Evolutionary conservation across 1,140 invertebrate genomes (phyloP), one percentile per base, ranked within the genome.

Genomic region (Aphaenogaster rudis): DNA sequence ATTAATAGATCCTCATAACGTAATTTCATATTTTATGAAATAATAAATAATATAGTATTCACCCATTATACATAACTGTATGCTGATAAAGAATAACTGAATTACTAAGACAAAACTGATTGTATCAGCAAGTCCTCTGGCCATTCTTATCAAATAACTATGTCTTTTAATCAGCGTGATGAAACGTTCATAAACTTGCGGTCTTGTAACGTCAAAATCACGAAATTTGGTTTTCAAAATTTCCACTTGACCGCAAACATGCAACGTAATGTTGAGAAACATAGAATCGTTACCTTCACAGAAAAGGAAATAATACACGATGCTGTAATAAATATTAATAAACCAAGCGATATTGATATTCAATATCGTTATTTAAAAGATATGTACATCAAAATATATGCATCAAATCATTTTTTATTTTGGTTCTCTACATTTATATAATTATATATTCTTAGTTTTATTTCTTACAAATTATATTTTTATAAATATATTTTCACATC

Each of bases 221-320:
- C 0, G 36, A 11, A 88, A 90, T 0, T 88, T 54, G 0, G 15
- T 0, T 42, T 59, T 90, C 52, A 90, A 3, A 61, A 90, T 4
- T 50, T 87, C 74, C 3, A 79, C 28, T 45, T 90, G 89, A 2
- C 89, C 89, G 6, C 89, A 90, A 3, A 90, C 9, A 3, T 90
- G 89, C 1, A 90, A 59, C 0, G 17, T 36, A 9, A 88, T 90
- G 42, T 45, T 64, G 6, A 88, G 48, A 50, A 90, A 88, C 64
- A 90, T 4, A 3, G 36, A n/a, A 13, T 90, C 89, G 17, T 63
- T 87, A 59, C 89, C 89, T 90, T 82, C 48, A 63, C 21, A 76
- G 4, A 36, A 69, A 36, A 72, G 3, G 7, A 82, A 42, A 42
- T 74, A 1, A 28, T 78, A 63, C 17, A 74, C n/a, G 1, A 39